Evolutionary conservation across 2,113 vertebrate species (phyloP), one percentile per base, ranked within the genome.

Genomic region (Dunckerocampus dactyliophorus): DNA sequence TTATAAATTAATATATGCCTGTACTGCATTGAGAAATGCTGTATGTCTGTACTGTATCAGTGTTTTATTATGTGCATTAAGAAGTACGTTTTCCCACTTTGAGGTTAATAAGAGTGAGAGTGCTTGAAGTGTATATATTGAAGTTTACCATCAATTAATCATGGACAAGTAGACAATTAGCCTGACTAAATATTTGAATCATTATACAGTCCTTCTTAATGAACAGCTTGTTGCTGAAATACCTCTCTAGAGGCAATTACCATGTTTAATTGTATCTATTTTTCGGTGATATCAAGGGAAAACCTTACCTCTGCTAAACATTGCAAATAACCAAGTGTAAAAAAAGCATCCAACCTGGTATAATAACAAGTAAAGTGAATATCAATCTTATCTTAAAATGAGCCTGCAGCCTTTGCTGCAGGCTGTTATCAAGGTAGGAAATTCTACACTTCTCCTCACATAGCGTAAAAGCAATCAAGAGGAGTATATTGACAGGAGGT

Each of bases 381-480:
- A 51, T 42, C 20, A 49, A 61, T 57, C 55, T 47, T 57, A 11
- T 55, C 31, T 55, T 37, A 55, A 72, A 63, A 59, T 8, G 12
- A 55, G 59, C 28, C 34, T 48, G 48, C 49, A 42, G 46, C 21
- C 42, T 6, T 45, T 42, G 67, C 48, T 17, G 51, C 56, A 45
- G 47, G 31, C 22, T 52, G 59, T 61, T 69, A 50, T 65, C 60
- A 56, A 34, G 62, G 59, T 54, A 59, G n/a, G 54, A 80, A 82
- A 80, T 79, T 37, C 65, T 65, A 69, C 24, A 62, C 64, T 75
- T 57, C 74, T 62, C 43, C 53, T 78, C 62, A 73, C 71, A 75
- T 49, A 56, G 37, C 1, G 0, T 69, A 59, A 66, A 78, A 56
- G 61, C 46, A 72, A 76, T 80, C 61, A 68, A 53, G 50, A 63